phyloP scores from a whole-genome alignment of 2,888 invertebrate species.

The Sminthurinus aureus region DNA sequence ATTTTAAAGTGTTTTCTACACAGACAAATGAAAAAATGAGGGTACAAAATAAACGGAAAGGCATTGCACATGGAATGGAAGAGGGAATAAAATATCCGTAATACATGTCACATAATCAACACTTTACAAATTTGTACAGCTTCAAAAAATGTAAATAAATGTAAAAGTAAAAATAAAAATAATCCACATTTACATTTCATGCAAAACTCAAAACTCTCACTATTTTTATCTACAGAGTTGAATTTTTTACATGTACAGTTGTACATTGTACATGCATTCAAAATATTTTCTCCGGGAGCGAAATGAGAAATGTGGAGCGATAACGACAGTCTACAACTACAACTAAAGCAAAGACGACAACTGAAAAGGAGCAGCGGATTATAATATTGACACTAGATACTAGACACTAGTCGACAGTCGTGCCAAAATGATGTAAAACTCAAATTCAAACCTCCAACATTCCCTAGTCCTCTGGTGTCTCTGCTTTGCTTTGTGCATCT shows the following conservation, averaged over 20 bases:
- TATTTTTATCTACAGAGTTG: not conserved
- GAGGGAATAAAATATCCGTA: too few species aligned
- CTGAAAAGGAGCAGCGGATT: slow-evolving; percentile 42
- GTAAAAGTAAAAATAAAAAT: not conserved
- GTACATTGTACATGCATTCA: not conserved
- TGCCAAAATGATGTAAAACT: slow-evolving; percentile 47
- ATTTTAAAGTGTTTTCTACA: too few species aligned
- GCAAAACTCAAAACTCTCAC: not conserved
- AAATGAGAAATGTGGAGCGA: not conserved
- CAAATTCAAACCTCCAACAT: slow-evolving; percentile 15
- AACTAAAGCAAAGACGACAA: slow-evolving; percentile 1
- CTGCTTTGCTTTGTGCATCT: too few species aligned
- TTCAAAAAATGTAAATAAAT: not conserved
- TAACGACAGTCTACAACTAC: not conserved
- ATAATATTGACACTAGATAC: slow-evolving; percentile 47
- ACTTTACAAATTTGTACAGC: not conserved
- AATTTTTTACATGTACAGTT: not conserved
- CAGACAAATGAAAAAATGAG: not conserved
- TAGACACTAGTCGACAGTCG: slow-evolving; percentile 49
- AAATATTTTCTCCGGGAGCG: not conserved
- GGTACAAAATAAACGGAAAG: not conserved
- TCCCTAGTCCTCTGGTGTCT: too few species aligned
- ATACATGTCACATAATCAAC: not conserved
- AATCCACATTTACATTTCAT: too few species aligned
- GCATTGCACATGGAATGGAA: not conserved